A percentile compares a stretch with the other conserved stretches of the same genome.
Conservation (phyloP, 2,113 vertebrate genomes). For the Promerops cafer region DNA sequence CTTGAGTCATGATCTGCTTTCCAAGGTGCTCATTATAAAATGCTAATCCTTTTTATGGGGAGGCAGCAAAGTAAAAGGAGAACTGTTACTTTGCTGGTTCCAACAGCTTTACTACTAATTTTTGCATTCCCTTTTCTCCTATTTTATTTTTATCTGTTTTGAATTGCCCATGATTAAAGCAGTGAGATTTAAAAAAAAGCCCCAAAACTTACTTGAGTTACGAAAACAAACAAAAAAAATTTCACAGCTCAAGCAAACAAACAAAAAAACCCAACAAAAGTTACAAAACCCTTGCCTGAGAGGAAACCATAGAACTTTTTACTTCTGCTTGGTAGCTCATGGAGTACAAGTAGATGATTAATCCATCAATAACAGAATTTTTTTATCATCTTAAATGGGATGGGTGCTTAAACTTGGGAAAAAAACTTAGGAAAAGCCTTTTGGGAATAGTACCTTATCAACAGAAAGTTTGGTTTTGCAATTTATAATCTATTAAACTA, state of each 20-base stretch:
- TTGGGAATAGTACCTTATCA: not conserved
- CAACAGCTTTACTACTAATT: not conserved
- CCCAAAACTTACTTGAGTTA: not conserved
- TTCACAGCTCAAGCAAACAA: not conserved
- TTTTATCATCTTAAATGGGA: not conserved
- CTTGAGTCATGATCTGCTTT: not conserved
- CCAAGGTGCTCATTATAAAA: not conserved
- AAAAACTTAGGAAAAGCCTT: not conserved
- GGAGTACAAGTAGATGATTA: not conserved
- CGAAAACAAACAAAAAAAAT: not conserved
- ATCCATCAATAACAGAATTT: not conserved
- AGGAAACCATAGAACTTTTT: not conserved
- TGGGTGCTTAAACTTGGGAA: not conserved
- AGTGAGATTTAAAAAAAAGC: not conserved
- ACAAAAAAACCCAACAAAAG: not conserved
- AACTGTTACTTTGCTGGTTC: not conserved
- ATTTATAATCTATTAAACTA: not conserved
- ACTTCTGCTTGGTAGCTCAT: not conserved
- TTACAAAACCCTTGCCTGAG: rapidly evolving
- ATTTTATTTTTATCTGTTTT: not conserved
- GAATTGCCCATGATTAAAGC: not conserved
- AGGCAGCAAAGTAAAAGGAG: not conserved
- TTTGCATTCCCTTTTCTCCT: not conserved
- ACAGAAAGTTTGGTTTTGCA: not conserved
- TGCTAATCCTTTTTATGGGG: not conserved